Conservation (phyloP, 2,888 invertebrate species). For the Notocelia uddmanniana region DNA sequence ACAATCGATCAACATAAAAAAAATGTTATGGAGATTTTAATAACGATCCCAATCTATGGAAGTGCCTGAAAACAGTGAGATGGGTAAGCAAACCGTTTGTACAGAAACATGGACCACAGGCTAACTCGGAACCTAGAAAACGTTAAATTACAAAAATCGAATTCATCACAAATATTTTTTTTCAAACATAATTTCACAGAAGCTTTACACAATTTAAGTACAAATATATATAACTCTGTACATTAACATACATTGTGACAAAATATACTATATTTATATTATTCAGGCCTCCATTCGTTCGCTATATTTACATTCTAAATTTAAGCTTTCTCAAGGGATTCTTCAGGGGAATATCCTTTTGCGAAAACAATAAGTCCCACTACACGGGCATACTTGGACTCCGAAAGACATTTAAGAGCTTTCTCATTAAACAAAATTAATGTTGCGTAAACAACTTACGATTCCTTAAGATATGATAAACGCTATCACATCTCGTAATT, state of each 20-base stretch:
- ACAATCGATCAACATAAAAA: slow-evolving; percentile 73
- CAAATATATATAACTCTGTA: slow-evolving; percentile 72
- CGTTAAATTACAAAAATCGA: slow-evolving; percentile 61
- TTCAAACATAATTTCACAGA: slow-evolving; percentile 75
- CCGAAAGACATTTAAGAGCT: slow-evolving; percentile 30
- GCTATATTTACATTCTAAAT: slow-evolving; percentile 75
- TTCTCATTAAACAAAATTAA: slow-evolving; percentile 32
- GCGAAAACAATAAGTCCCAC: slow-evolving; percentile 22
- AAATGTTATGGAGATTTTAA: slow-evolving; percentile 62
- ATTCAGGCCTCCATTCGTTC: slow-evolving; percentile 79
- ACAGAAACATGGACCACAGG: slow-evolving; percentile 24
- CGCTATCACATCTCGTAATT: slow-evolving; percentile 26
- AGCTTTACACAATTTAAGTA: slow-evolving; percentile 71
- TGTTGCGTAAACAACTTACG: slow-evolving; percentile 15
- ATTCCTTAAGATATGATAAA: slow-evolving; percentile 29
- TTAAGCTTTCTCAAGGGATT: slow-evolving; percentile 24
- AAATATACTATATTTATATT: slow-evolving; percentile 70
- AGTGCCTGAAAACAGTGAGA: slow-evolving; percentile 59
- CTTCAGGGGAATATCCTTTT: slow-evolving; percentile 35
- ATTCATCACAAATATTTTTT: slow-evolving; percentile 64
- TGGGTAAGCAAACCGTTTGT: slow-evolving; percentile 19
- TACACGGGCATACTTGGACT: slow-evolving; percentile 20
- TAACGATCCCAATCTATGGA: slow-evolving; percentile 58
- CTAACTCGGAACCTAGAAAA: slow-evolving; percentile 50
- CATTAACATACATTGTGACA: slow-evolving; percentile 75